Evolutionary conservation across 92 coral and sea anemone genomes (phyloP), one percentile per base, ranked within the genome.

Genomic region (Micromussa lordhowensis): DNA sequence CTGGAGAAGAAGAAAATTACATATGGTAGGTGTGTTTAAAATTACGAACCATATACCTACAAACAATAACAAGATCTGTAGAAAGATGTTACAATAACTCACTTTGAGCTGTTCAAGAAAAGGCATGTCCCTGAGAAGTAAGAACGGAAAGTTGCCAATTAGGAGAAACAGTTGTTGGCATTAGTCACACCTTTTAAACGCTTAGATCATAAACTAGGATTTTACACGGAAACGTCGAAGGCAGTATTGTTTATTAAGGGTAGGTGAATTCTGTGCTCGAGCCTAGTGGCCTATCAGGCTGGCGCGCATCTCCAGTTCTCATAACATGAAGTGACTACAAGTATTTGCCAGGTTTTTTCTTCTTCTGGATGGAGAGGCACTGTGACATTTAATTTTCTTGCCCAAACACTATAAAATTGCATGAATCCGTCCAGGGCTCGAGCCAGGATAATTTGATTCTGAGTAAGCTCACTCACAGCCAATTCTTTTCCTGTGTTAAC

Each of bases 21-120:
- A 26, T 1, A n/a, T 44, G 68, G 11, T 1, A 51, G 15, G 0
- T 5, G 24, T 49, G 6, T 58, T 8, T 28, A 5, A 24, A 28
- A 66, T 24, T 24, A 61, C 28, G 17, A 64, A 26, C 61, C 61
- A 1, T 0, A 28, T 40, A 48, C 49, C 10, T 44, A 1, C 51
- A 44, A 36, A 58, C 11, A 75, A 40, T 74, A 34, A 36, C 53
- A 66, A 28, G 16, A 66, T 29, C 1, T 24, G 34, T 15, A 26
- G 2, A 70, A 87, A 17, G 4, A 69, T 17, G 71, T 44, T 44
- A 7, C 51, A 44, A 21, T 12, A 82, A 83, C 87, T 83, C 84
- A 96, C 98, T 94, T 94, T 91, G 29, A 96, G 82, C 84, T 96
- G 98, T 40, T 96, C 98, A 59, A 92, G 68, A 61, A 96, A 96